Evolutionary conservation across 2,888 invertebrate species (phyloP), one percentile per base, ranked within the genome.

Genomic region (Drosophila helvetica): DNA sequence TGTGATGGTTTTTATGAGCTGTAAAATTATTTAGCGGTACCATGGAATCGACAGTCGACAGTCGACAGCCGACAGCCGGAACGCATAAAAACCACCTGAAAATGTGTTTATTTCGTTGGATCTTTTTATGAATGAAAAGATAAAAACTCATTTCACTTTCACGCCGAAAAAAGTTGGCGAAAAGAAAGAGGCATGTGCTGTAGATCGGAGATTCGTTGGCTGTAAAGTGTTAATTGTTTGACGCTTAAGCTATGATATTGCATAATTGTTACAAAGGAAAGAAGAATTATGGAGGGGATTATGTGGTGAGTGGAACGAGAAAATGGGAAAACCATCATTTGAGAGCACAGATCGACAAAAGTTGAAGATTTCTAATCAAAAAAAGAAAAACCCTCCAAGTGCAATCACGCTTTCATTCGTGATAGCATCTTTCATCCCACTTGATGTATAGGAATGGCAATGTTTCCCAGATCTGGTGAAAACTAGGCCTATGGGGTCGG

Each of bases 211-310:
- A 63, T 74, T 57, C 17, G 62, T 38, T 45, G 50, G 63, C 55
- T 30, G 30, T 72, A 65, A 72, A 58, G 72, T 72, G 73, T 72
- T 72, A 72, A 72, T 65, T 59, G 59, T 43, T 71, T 58, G 22
- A 50, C 71, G 54, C 57, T 38, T 47, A 46, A 46, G 10, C 12
- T 17, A 33, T 25, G 15, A 50, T 43, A 51, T 71, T 71, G 50
- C 72, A 70, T 71, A 71, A 71, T 56, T 52, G 52, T 57, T 71
- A 71, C 42, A 45, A 52, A 46, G 53, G 56, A 27, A 25, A 17
- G 18, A 42, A 52, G 33, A 33, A 57, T 50, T 15, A 12, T 25
- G 17, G 6, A 6, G 38, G 15, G 33, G 15, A 15, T 33, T 12
- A 33, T 15, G 12, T 5, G 4, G 5, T 22, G 22, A 22, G 22